phyloP scores from a whole-genome alignment of 2,113 vertebrate genomes.

The Arizona elegans region DNA sequence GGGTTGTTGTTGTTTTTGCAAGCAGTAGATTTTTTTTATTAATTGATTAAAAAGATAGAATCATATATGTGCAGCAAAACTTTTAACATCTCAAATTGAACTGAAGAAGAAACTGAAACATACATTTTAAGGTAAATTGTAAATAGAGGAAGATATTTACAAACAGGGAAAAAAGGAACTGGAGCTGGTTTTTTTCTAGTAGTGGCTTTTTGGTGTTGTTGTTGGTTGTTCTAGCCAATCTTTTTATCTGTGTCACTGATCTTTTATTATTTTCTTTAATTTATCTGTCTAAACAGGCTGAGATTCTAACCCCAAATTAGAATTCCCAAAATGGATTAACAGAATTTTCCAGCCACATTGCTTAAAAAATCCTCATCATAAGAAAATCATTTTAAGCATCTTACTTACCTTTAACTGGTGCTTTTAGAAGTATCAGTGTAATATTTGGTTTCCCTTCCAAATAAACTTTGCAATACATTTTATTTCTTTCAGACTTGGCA shows the following conservation, averaged over 20 bases:
- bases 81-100: not conserved
- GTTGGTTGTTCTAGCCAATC: not conserved
- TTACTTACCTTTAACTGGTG: slow-evolving; percentile 53
- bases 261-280: not conserved
- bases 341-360: slow-evolving; percentile 29
- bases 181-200: not conserved
- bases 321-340: slow-evolving; percentile 54
- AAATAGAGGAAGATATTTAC: slow-evolving; percentile 14
- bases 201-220: not conserved
- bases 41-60: not conserved
- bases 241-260: not conserved
- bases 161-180: not conserved
- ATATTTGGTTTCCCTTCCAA: slow-evolving; percentile 36
- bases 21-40: too few relatives aligned
- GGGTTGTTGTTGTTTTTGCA: not conserved
- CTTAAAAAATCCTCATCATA: slow-evolving; percentile 56
- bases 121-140: slow-evolving; percentile 3
- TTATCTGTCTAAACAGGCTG: slow-evolving; percentile 26
- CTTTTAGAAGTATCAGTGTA: slow-evolving; percentile 59
- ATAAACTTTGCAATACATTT: slow-evolving; percentile 39
- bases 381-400: slow-evolving; percentile 62
- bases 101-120: slow-evolving; percentile 22
- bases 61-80: not conserved
- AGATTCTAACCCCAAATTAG: slow-evolving; percentile 30
- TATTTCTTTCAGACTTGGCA: slow-evolving; percentile 43